Evolutionary conservation across 2,113 vertebrate genomes (phyloP), one percentile per base, ranked within the genome.

Genomic region (Thunnus thynnus): DNA sequence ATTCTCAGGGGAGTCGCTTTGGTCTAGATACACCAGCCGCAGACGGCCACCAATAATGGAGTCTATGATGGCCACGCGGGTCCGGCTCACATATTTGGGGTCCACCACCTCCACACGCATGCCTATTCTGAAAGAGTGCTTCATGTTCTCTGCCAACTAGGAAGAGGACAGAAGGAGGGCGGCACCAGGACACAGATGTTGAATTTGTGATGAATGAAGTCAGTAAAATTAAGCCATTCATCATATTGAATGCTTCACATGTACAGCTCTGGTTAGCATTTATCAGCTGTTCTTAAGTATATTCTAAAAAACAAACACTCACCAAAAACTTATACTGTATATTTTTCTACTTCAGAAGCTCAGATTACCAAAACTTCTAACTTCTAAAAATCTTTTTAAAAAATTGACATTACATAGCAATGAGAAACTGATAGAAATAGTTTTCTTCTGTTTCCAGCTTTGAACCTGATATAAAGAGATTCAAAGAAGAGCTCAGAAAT

Each of bases 81-180:
- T 98, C 66, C 91, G 95, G 11, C 97, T 97, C 70, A 99, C 93
- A 0, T 96, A 86, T 60, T 93, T 91, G 82, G 97, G 97, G 88
- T 99, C 98, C 64, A 99, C 97, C 60, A 98, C 97, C 88, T 99
- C 98, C 14, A 99, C 93, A 0, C 96, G 95, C 96, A 98, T 97
- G 72, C 98, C 97, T 8, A 94, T 90, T 22, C 94, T 95, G 84
- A 99, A 97, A 0, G 94, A 83, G 86, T 95, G 96, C 92, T 95
- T 97, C 95, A 97, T 95, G 91, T 89, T 95, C 76, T 99, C 98
- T 0, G 96, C 95, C 95, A 99, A 95, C 98, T 99, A 62, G 65
- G 14, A 11, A 5, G n/a, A 73, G 18, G 32, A 73, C 22, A 66
- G 0, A 74, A 10, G 12, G 13, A 36, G 20, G 12, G 11, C 20